phyloP scores from a whole-genome alignment of 2,888 invertebrate species.

The Ischnura elegans region DNA sequence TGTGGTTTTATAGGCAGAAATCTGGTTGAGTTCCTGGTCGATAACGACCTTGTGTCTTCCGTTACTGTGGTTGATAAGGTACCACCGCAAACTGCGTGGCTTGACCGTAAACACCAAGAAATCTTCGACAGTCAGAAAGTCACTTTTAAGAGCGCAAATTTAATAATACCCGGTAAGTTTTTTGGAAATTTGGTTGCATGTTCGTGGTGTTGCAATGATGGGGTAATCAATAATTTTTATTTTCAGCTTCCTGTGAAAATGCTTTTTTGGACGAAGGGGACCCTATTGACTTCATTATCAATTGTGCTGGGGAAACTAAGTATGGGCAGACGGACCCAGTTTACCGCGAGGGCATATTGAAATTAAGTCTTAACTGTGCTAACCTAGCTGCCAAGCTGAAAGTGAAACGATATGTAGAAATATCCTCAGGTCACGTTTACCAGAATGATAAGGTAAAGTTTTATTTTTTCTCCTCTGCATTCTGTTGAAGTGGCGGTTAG shows the following conservation, averaged over 20 bases:
- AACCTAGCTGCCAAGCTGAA: slow-evolving; percentile 85
- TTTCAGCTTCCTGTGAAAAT: slow-evolving; percentile 88
- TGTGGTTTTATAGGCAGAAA: slow-evolving; percentile 96
- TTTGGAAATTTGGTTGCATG: background rate
- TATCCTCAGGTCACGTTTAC: slow-evolving; percentile 91
- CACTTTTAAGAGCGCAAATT: slow-evolving; percentile 94
- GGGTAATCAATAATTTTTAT: slow-evolving; percentile 66
- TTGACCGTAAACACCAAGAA: slow-evolving; percentile 86
- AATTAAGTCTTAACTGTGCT: slow-evolving; percentile 91
- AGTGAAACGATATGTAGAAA: slow-evolving; percentile 88
- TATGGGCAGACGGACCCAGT: slow-evolving; percentile 93
- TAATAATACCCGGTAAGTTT: slow-evolving; percentile 91
- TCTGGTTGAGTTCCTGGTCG: slow-evolving; percentile 89
- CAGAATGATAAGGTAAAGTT: slow-evolving; percentile 87
- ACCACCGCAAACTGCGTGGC: slow-evolving; percentile 95
- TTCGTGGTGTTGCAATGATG: background rate
- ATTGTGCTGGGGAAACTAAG: slow-evolving; percentile 95
- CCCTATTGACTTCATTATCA: slow-evolving; percentile 89
- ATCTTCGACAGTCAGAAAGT: slow-evolving; percentile 88
- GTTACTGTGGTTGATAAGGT: slow-evolving; percentile 94
- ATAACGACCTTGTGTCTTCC: slow-evolving; percentile 86
- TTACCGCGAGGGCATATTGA: slow-evolving; percentile 93
- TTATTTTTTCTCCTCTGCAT: slow-evolving; percentile 23
- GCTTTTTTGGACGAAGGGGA: slow-evolving; percentile 83
- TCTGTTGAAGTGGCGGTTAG: slow-evolving; percentile 25